These are phyloP conservation scores for Thera obeliscata DNA, from an alignment of 2,888 invertebrate species.

Conservation along the genomic window DNA sequence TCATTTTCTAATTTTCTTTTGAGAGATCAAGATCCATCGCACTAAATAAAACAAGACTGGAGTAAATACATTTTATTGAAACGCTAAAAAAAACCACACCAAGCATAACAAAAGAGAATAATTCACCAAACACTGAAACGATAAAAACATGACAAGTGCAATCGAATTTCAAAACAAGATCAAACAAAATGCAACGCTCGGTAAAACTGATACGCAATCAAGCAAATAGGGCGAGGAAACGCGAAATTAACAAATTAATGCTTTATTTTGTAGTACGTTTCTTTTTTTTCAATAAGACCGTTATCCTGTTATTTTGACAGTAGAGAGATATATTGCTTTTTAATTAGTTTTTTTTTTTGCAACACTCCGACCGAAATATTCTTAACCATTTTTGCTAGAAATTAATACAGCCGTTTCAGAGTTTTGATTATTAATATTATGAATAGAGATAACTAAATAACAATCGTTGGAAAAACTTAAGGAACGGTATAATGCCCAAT, in stretches of 20 bases:
- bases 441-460: no score
- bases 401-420: no score
- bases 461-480: no score
- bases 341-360: no score
- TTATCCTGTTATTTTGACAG: neutral
- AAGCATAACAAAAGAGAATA: constrained; percentile 49
- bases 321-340: neutral
- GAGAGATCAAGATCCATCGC: constrained; percentile 4
- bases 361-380: no score
- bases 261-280: constrained; percentile 42
- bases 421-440: no score
- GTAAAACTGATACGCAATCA: constrained; percentile 54
- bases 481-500: no score
- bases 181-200: constrained; percentile 50
- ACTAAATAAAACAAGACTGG: constrained; percentile 9
- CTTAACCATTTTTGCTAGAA: no score
- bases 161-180: constrained; percentile 53
- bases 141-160: constrained; percentile 49
- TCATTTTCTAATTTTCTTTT: neutral
- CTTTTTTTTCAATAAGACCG: no score
- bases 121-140: constrained; percentile 55
- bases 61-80: constrained; percentile 26
- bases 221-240: constrained; percentile 72
- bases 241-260: constrained; percentile 60
- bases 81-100: constrained; percentile 51